Base-by-base conservation (phyloP, 1,140 invertebrate genomes). In the Drosophila bocqueti region DNA sequence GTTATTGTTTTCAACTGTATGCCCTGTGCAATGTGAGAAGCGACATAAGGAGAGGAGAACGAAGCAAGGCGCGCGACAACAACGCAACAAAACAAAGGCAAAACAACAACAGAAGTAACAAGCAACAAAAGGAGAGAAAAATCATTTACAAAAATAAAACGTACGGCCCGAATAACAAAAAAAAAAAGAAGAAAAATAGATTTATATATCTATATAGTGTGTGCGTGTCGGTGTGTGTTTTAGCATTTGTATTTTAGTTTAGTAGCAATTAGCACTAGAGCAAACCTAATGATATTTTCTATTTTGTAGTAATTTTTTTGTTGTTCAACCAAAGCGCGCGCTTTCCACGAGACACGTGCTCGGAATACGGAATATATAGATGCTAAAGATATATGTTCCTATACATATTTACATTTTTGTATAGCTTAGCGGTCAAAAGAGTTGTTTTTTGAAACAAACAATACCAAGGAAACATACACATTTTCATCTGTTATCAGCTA, bases 221-320 rank as follows among this genome's bases (percentile, higher is more conserved):
- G 29, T 42, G 11, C 31, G 18, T 45, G n/a, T 40, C 9, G 10
- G 50, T 52, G 55, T 26, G 58, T 63, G 38, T 42, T 31, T 50
- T 42, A 38, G 60, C 34, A 68, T 77, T 77, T 77, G 75, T 61
- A 69, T 69, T 77, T 69, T 10, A 77, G 43, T 77, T 77, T 69
- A 61, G 58, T 47, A 57, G 31, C 45, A 77, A 77, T 77, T 77
- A 77, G 38, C 74, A 77, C 57, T 42, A 77, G 34, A 43, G 43
- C 21, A 74, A 63, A 40, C 54, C 29, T 47, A 49, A 73, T 60
- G 21, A 45, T 63, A 63, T 62, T 29, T 29, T 59, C 38, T 45
- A 52, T n/a, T 46, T 26, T 26, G 15, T 26, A 10, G 42, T 34
- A 2, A 10, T 6, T 40, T 24, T 42, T 59, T 49, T 21, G 21